Evolutionary conservation across 2,113 vertebrate genomes (phyloP).

Genomic region (Halcyon senegalensis): DNA sequence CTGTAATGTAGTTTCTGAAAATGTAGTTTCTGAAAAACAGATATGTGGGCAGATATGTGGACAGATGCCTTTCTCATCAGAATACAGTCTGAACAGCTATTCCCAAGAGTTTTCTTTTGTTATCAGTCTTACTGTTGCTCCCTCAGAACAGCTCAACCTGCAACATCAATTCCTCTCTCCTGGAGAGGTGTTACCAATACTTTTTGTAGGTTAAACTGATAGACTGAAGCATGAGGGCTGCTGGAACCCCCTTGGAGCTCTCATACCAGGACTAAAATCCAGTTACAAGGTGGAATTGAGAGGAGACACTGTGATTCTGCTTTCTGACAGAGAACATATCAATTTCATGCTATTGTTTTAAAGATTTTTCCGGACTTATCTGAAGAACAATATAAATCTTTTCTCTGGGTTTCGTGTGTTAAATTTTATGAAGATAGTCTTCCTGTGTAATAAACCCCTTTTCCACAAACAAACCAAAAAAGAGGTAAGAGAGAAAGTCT

Average conservation of each 20-base stretch:
- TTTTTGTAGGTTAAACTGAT: background rate
- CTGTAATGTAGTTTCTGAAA: background rate
- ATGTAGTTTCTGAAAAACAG: background rate
- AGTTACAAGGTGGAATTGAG: background rate
- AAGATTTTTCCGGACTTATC: background rate
- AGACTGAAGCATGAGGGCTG: background rate
- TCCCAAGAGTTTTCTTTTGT: constrained; percentile 8
- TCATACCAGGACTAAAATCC: background rate
- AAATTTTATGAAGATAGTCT: background rate
- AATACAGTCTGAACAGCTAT: background rate
- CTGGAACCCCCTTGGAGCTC: background rate
- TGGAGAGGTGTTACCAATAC: background rate
- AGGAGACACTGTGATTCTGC: background rate
- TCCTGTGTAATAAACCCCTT: background rate
- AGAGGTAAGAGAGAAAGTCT: background rate
- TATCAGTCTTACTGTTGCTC: background rate
- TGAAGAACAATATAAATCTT: background rate
- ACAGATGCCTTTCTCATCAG: constrained; percentile 44
- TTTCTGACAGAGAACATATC: background rate
- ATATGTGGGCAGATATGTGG: background rate
- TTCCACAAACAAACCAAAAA: background rate
- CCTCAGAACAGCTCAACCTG: background rate
- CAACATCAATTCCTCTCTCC: background rate
- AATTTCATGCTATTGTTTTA: background rate
- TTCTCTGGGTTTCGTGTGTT: background rate